These are phyloP conservation scores for Acanthococcus lagerstroemiae DNA, from an alignment of 2,888 invertebrate genomes.

Conservation along the genomic window DNA sequence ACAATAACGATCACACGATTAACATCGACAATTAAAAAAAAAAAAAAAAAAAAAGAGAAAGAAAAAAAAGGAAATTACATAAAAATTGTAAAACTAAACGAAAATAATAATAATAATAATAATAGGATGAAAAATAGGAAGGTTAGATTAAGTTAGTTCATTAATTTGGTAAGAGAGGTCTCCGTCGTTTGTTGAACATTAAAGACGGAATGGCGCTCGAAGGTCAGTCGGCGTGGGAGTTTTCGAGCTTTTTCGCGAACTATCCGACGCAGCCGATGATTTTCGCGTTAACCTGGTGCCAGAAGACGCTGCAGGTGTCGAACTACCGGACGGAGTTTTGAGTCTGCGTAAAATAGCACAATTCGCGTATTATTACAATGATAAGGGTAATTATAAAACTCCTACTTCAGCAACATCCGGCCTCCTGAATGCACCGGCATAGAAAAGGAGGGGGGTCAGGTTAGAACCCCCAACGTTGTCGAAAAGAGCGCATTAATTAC, in stretches of 20 bases:
- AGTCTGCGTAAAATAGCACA: conserved; percentile 46
- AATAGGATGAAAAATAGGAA: conserved; percentile 13
- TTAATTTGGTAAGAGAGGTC: background rate
- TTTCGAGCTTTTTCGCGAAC: conserved; percentile 41
- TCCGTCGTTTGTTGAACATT: conserved; percentile 34
- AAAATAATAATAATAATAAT: conserved; percentile 10
- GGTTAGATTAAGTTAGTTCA: conserved; percentile 24
- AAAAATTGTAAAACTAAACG: conserved; percentile 9
- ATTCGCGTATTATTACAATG: background rate
- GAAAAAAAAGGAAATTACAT: conserved; percentile 8
- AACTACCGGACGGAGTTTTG: conserved; percentile 63
- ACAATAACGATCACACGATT: conserved; percentile 23
- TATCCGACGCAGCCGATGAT: conserved; percentile 59
- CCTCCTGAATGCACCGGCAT: too few species aligned
- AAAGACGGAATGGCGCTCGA: conserved; percentile 43
- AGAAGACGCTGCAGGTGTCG: conserved; percentile 48
- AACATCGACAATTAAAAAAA: background rate
- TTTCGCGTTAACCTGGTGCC: conserved; percentile 44
- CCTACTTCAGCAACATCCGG: too few species aligned
- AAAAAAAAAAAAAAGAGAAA: conserved; percentile 14
- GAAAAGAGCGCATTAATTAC: too few species aligned
- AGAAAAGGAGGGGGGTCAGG: too few species aligned
- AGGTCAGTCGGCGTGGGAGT: conserved; percentile 43
- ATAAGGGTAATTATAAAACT: too few species aligned
- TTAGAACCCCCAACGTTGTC: too few species aligned